These are phyloP conservation scores for Heliconius charithonia DNA, from an alignment of 2,888 invertebrate genomes.

Conservation along the genomic window DNA sequence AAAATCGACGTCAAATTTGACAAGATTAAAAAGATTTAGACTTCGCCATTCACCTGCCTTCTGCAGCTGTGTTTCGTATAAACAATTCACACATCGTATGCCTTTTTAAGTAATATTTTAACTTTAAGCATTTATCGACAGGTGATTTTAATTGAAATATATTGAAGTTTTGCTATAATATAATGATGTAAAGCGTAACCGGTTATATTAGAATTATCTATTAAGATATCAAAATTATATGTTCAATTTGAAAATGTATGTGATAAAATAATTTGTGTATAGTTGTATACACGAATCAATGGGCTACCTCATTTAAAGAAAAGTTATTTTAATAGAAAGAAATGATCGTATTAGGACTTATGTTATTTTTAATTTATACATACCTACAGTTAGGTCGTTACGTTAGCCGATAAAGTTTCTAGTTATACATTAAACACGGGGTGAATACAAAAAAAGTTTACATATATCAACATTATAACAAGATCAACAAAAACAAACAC, in stretches of 20 bases:
- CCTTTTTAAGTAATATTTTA: constrained; percentile 25
- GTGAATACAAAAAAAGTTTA: too few species aligned
- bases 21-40: constrained; percentile 37
- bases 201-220: constrained; percentile 24
- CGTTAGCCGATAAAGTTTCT: too few species aligned
- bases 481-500: too few species aligned
- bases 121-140: constrained; percentile 30
- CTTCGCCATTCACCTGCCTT: constrained; percentile 32
- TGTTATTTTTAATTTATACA: too few species aligned
- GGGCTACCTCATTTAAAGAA: not conserved
- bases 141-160: constrained; percentile 27
- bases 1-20: constrained; percentile 33
- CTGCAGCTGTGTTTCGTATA: constrained; percentile 34
- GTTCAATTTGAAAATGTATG: not conserved
- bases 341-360: too few species aligned
- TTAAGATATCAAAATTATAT: constrained; percentile 20
- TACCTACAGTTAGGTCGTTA: too few species aligned
- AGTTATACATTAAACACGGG: too few species aligned
- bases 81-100: constrained; percentile 30
- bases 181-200: constrained; percentile 22
- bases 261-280: not conserved
- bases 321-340: not conserved
- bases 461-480: too few species aligned
- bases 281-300: not conserved
- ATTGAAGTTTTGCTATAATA: constrained; percentile 25